phyloP scores from a whole-genome alignment of 2,888 invertebrate genomes.

The Nephrotoma guestfalica region DNA sequence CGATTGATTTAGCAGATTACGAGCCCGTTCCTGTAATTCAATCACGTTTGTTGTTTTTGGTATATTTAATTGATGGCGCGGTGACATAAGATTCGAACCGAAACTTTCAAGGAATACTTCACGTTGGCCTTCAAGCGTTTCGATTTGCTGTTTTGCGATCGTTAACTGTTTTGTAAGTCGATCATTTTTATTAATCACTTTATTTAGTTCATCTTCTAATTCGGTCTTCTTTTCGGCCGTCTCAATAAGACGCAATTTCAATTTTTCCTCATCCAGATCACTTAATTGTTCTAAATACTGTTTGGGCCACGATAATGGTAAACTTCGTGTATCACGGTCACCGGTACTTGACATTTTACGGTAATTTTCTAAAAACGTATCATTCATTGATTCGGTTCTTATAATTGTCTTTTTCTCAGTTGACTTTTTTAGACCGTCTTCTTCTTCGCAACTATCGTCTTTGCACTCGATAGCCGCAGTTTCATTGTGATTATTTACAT shows the following conservation, averaged over 20 bases:
- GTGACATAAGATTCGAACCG: slow-evolving; percentile 16
- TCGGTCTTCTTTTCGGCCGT: slow-evolving; percentile 29
- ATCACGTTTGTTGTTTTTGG: slow-evolving; percentile 23
- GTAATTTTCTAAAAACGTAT: slow-evolving; percentile 17
- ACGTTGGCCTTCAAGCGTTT: slow-evolving; percentile 30
- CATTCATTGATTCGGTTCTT: slow-evolving; percentile 27
- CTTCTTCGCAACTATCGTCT: slow-evolving; percentile 17
- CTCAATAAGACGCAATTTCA: slow-evolving; percentile 32
- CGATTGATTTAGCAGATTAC: slow-evolving; percentile 25
- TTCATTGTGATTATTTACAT: slow-evolving; percentile 17
- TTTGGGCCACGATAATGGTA: slow-evolving; percentile 26
- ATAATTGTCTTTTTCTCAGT: slow-evolving; percentile 13
- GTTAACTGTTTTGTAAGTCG: slow-evolving; percentile 37
- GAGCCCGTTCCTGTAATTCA: slow-evolving; percentile 28
- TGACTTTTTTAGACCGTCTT: slow-evolving; percentile 18
- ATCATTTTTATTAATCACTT: slow-evolving; percentile 42
- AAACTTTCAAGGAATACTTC: slow-evolving; percentile 37
- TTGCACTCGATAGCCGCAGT: slow-evolving; percentile 9
- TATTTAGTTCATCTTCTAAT: slow-evolving; percentile 45
- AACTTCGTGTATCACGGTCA: slow-evolving; percentile 11
- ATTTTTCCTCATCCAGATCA: slow-evolving; percentile 27
- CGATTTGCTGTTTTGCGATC: slow-evolving; percentile 30
- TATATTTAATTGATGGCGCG: slow-evolving; percentile 18
- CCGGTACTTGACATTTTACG: slow-evolving; percentile 10
- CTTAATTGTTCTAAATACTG: slow-evolving; percentile 14